Percentiles rank a stretch among this genome's conserved stretches.
phyloP scores from a whole-genome alignment of 2,113 vertebrate genomes.

The Physeter macrocephalus region DNA sequence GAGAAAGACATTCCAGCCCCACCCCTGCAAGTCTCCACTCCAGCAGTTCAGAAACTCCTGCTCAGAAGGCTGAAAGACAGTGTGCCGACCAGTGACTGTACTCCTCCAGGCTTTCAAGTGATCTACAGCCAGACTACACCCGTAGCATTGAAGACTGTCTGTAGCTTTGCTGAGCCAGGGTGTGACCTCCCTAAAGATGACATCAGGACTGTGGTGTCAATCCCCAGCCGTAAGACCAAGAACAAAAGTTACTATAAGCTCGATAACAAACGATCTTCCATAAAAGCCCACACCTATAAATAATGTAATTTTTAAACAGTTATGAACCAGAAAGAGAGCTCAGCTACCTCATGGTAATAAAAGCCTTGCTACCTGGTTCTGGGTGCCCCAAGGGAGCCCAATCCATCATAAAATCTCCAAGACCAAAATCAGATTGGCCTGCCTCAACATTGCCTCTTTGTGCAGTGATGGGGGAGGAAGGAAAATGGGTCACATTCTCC shows the following conservation, averaged over 20 bases:
- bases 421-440: not conserved
- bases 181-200: not conserved
- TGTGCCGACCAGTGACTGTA: not conserved
- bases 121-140: not conserved
- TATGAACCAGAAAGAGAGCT: not conserved
- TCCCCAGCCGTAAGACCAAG: not conserved
- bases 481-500: not conserved
- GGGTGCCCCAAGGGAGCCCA: not conserved
- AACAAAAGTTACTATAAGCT: not conserved
- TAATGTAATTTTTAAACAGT: not conserved
- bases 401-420: not conserved
- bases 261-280: not conserved
- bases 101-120: not conserved
- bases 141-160: not conserved
- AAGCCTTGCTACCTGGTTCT: not conserved
- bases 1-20: conserved; percentile 44
- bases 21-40: not conserved
- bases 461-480: not conserved
- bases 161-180: not conserved
- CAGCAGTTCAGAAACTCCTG: not conserved
- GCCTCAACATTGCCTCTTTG: not conserved
- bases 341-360: not conserved
- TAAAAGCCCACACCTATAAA: not conserved
- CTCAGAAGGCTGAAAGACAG: not conserved
- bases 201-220: not conserved